Percentiles rank a stretch among this genome's conserved stretches.
Conservation (phyloP, 2,888 invertebrate species). For the Diaphora mendica region DNA sequence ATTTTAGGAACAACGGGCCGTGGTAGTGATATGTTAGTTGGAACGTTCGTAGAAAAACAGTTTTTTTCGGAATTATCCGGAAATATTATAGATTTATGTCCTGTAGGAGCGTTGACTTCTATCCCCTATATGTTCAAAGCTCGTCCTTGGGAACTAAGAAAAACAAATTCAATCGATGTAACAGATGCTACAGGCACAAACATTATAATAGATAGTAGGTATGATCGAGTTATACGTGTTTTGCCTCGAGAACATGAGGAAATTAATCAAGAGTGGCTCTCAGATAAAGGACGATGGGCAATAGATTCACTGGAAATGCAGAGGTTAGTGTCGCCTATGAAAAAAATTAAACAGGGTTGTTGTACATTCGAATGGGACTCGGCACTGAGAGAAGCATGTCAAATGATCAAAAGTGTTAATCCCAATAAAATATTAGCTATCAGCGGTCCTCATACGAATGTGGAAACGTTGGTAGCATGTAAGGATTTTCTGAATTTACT, state of each 20-base stretch:
- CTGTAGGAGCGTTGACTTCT: constrained; percentile 98
- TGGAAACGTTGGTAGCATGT: constrained; percentile 74
- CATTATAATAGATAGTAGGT: constrained; percentile 71
- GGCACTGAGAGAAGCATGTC: constrained; percentile 90
- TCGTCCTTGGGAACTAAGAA: constrained; percentile 98
- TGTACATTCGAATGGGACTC: constrained; percentile 96
- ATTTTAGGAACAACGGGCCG: constrained; percentile 97
- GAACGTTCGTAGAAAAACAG: constrained; percentile 99
- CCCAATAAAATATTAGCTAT: constrained; percentile 84
- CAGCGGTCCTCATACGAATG: constrained; percentile 75
- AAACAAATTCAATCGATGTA: constrained; percentile 84
- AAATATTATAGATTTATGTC: constrained; percentile 99
- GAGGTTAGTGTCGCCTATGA: constrained; percentile 96
- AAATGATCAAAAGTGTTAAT: constrained; percentile 87
- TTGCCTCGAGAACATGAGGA: constrained; percentile 78
- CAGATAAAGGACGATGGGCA: constrained; percentile 98
- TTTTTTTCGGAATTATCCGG: constrained; percentile 98
- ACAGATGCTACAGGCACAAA: constrained; percentile 82
- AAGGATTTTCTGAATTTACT: constrained; percentile 77
- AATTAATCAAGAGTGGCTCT: constrained; percentile 98
- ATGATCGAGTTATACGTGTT: constrained; percentile 71
- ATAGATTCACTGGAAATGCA: constrained; percentile 98
- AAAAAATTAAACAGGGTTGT: constrained; percentile 90
- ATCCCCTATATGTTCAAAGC: constrained; percentile 98
- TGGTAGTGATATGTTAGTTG: constrained; percentile 98